These are phyloP conservation scores for Pantelozetes paolii DNA, from an alignment of 2,888 invertebrate genomes.

Conservation along the genomic window DNA sequence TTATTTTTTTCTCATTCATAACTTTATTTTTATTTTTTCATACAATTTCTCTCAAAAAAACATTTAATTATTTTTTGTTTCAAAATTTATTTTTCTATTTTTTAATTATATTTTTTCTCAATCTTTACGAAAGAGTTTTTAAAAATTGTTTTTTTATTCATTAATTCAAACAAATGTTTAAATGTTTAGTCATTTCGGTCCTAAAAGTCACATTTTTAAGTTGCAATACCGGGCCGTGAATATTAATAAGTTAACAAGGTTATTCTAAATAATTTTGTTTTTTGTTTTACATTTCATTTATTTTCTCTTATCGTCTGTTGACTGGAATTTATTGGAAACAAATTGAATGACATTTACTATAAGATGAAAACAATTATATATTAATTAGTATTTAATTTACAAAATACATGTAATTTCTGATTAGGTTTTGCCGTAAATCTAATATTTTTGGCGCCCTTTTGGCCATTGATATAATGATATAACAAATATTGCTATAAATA, in stretches of 20 bases:
- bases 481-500: constrained; percentile 32
- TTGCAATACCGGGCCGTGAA: constrained; percentile 6
- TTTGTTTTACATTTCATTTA: too few species aligned
- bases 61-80: too few species aligned
- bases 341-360: constrained; percentile 33
- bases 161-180: neutral
- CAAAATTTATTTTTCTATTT: too few species aligned
- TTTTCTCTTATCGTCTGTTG: too few species aligned
- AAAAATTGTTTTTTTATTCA: too few species aligned
- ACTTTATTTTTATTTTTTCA: too few species aligned
- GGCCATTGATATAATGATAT: constrained; percentile 30
- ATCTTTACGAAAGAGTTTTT: too few species aligned
- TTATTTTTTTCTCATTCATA: neutral
- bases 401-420: constrained; percentile 1
- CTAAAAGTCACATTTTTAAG: neutral
- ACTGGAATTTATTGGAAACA: constrained; percentile 14
- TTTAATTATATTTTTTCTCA: too few species aligned
- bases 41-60: too few species aligned
- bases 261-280: neutral
- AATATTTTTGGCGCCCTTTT: constrained; percentile 36
- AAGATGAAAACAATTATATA: neutral
- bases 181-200: constrained; percentile 5
- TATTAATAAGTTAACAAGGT: neutral
- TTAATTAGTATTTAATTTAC: constrained; percentile 36
- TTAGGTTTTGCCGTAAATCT: constrained; percentile 17